phyloP scores from a whole-genome alignment of 2,797 vertebrate genomes.

The Moxostoma hubbsi region DNA sequence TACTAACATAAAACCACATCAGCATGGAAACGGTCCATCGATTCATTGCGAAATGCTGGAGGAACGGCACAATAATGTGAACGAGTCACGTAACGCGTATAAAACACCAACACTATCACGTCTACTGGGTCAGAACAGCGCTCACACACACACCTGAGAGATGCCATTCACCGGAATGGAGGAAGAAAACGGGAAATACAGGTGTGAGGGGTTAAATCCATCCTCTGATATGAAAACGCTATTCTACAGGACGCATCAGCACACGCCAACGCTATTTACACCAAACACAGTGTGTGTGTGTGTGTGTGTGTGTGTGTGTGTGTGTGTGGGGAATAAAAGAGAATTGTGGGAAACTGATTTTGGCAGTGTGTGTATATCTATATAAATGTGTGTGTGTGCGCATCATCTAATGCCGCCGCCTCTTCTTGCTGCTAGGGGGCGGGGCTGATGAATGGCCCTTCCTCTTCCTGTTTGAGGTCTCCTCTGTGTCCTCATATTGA shows the following conservation, averaged over 20 bases:
- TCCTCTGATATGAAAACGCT: conserved; percentile 57
- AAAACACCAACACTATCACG: conserved; percentile 26
- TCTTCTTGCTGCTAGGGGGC: conserved; percentile 84
- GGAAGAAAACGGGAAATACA: not conserved
- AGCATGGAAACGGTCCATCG: conserved; percentile 8
- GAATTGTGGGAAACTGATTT: conserved; percentile 52
- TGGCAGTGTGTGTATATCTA: conserved; percentile 65
- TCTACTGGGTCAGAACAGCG: not conserved
- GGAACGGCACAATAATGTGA: not conserved
- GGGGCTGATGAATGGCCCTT: conserved; percentile 77
- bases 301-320: conserved; percentile 46
- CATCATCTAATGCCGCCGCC: conserved; percentile 72
- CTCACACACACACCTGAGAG: not conserved
- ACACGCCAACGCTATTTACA: conserved; percentile 69
- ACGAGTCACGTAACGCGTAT: not conserved
- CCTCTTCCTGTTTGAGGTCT: conserved; percentile 80
- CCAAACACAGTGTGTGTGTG: conserved; percentile 44
- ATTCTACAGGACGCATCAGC: conserved; percentile 59
- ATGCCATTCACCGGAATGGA: not conserved
- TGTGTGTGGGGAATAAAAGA: conserved; percentile 41
- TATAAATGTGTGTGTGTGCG: not conserved
- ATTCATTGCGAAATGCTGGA: conserved; percentile 2
- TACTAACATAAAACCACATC: conserved; percentile 54
- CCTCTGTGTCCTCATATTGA: conserved; percentile 86
- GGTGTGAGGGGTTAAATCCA: not conserved